Evolutionary conservation across 2,888 invertebrate species (phyloP).

Genomic region (Brachylomia viminalis): DNA sequence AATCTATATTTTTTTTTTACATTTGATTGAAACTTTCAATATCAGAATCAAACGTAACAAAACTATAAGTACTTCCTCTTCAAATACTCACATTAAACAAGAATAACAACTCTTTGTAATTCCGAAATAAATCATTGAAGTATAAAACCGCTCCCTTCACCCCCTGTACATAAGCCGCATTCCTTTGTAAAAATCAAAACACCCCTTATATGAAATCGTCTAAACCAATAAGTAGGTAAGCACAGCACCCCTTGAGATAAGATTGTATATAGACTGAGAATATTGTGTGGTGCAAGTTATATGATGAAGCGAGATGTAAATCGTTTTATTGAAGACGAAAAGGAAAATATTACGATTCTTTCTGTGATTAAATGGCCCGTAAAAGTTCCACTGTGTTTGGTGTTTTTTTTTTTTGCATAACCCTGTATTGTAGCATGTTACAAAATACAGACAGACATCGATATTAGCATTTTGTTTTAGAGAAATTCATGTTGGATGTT

Average conservation of each 20-base stretch:
- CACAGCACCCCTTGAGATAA: slow-evolving; percentile 71
- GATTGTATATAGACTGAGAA: slow-evolving; percentile 61
- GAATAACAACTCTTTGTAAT: slow-evolving; percentile 40
- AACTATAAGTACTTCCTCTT: not conserved
- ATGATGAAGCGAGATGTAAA: not conserved
- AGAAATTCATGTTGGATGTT: not conserved
- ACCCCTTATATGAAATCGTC: slow-evolving; percentile 74
- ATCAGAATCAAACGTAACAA: not conserved
- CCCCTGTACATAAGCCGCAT: slow-evolving; percentile 67
- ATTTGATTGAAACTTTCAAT: not conserved
- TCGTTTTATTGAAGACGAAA: not conserved
- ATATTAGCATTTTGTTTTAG: not conserved
- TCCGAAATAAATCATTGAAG: slow-evolving; percentile 34
- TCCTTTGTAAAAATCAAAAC: slow-evolving; percentile 74
- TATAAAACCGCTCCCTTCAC: slow-evolving; percentile 37
- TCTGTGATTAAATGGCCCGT: not conserved
- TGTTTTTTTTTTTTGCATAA: no score
- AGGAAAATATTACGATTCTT: not conserved
- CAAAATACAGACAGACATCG: not conserved
- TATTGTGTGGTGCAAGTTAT: slow-evolving; percentile 57
- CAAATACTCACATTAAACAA: slow-evolving; percentile 36
- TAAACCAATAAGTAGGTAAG: slow-evolving; percentile 80
- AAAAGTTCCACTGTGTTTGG: not conserved
- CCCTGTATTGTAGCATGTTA: not conserved
- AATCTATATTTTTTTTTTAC: no score